Conservation (phyloP, 2,888 invertebrate genomes). For the Ditula angustiorana region DNA sequence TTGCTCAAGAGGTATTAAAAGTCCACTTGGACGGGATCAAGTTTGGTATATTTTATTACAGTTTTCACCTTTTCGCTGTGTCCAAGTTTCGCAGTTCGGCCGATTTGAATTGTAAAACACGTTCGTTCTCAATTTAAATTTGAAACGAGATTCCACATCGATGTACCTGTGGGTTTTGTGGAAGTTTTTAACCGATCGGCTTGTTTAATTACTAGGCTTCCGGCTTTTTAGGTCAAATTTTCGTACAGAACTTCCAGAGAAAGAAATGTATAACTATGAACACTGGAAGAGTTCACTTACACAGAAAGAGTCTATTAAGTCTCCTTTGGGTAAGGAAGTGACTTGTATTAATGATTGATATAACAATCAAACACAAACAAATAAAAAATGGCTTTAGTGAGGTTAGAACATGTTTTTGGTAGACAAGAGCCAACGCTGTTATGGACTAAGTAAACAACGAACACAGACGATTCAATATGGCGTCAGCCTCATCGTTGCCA, state of each 20-base stretch:
- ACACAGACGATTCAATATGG: no score
- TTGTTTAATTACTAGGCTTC: slow-evolving; percentile 17
- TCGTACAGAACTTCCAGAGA: neutral
- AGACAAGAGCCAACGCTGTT: no score
- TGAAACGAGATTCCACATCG: slow-evolving; percentile 42
- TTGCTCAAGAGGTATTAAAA: slow-evolving; percentile 47
- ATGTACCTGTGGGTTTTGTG: slow-evolving; percentile 33
- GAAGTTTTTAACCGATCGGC: slow-evolving; percentile 26
- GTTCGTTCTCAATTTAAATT: slow-evolving; percentile 45
- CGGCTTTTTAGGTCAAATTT: neutral
- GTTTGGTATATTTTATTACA: slow-evolving; percentile 46
- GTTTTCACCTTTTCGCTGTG: slow-evolving; percentile 46
- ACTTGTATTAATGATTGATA: no score
- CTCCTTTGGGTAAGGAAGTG: no score
- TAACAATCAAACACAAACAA: no score
- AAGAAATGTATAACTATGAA: no score
- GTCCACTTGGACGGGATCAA: slow-evolving; percentile 45
- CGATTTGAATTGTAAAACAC: slow-evolving; percentile 47
- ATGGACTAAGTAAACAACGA: no score
- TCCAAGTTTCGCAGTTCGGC: slow-evolving; percentile 43
- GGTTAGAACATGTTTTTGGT: no score
- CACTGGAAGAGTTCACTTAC: no score
- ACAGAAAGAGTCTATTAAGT: no score
- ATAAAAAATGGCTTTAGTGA: no score
- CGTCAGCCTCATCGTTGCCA: no score